Evolutionary conservation across 2,797 vertebrate species (phyloP).

Genomic region (Garrulus glandarius): DNA sequence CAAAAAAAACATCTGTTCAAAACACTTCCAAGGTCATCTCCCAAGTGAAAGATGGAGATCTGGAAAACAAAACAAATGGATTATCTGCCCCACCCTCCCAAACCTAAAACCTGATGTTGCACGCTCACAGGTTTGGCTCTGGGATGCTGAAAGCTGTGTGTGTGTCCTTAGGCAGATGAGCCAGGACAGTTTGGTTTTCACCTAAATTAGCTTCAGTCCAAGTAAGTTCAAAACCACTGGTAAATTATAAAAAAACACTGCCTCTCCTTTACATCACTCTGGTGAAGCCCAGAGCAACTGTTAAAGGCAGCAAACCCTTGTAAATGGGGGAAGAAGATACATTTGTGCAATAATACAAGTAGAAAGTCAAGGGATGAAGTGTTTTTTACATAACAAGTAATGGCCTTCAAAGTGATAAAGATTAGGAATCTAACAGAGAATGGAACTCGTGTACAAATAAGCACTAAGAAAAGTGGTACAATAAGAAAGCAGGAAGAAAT

Average conservation of each 20-base stretch:
- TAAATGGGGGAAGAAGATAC: neutral
- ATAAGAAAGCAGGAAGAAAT: neutral
- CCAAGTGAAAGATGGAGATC: neutral
- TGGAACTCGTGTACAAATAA: neutral
- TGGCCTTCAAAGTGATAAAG: neutral
- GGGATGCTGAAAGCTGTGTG: neutral
- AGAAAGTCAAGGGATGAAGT: neutral
- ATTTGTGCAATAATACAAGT: neutral
- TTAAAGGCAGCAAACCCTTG: neutral
- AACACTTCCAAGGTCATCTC: neutral
- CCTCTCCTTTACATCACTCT: neutral
- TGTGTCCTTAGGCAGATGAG: fast-evolving
- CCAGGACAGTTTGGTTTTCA: neutral
- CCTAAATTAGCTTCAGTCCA: neutral
- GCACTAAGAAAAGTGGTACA: neutral
- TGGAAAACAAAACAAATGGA: neutral
- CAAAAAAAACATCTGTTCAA: neutral
- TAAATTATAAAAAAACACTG: neutral
- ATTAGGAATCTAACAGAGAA: neutral
- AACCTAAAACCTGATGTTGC: neutral
- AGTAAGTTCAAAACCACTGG: neutral
- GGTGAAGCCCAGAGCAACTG: neutral
- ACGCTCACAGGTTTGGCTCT: neutral
- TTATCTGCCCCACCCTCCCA: neutral
- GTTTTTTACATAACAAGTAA: neutral